Conservation (phyloP, 2,113 vertebrate genomes). For the Promerops cafer region DNA sequence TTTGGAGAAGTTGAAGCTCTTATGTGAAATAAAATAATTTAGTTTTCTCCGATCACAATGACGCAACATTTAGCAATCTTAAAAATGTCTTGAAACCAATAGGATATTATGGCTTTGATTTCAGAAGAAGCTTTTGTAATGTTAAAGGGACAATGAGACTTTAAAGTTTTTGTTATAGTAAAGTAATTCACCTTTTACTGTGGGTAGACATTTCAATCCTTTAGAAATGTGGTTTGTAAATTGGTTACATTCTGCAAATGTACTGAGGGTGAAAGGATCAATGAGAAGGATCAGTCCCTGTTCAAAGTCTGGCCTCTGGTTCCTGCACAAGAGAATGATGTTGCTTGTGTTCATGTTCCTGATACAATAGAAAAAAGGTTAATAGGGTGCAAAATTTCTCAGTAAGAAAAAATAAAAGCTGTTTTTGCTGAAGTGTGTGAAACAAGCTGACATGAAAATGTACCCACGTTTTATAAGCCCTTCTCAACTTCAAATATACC, state of each 20-base stretch:
- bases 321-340: background rate
- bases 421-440: slow-evolving; percentile 12
- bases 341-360: background rate
- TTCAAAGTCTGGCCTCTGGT: background rate
- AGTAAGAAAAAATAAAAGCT: slow-evolving; percentile 1
- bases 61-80: background rate
- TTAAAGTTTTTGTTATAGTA: background rate
- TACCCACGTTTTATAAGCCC: background rate
- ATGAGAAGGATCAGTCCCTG: background rate
- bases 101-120: background rate
- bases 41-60: background rate
- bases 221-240: background rate
- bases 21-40: background rate
- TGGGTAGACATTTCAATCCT: background rate
- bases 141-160: background rate
- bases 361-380: background rate
- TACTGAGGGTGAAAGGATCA: background rate
- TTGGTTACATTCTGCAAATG: background rate
- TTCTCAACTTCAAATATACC: background rate
- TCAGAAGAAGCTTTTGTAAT: background rate
- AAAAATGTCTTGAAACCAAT: background rate
- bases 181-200: background rate
- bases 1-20: background rate
- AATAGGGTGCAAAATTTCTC: slow-evolving; percentile 42
- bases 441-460: slow-evolving; percentile 20